Percentiles rank a stretch among this genome's conserved stretches.
phyloP scores from a whole-genome alignment of 2,888 invertebrate genomes.

The Chloroclystis v-ata region DNA sequence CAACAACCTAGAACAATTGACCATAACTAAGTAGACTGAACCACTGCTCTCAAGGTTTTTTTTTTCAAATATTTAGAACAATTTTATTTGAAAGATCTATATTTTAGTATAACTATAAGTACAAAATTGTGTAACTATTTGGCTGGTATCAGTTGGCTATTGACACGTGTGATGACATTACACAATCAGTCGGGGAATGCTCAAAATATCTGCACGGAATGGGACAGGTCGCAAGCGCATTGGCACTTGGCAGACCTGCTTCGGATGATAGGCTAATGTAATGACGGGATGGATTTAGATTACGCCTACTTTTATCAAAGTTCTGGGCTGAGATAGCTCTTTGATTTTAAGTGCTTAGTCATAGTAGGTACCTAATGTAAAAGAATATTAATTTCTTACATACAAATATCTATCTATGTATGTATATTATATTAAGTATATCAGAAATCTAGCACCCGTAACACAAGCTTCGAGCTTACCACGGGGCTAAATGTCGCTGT shows the following conservation, averaged over 20 bases:
- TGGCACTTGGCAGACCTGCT: constrained; percentile 23
- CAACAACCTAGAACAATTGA: background rate
- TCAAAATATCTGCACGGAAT: constrained; percentile 37
- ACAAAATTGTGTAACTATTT: background rate
- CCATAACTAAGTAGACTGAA: background rate
- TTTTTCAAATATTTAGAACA: no score
- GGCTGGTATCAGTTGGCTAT: background rate
- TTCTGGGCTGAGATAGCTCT: no score
- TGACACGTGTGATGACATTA: constrained; percentile 15
- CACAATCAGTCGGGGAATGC: constrained; percentile 29
- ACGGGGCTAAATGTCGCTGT: no score
- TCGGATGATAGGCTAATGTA: constrained; percentile 13
- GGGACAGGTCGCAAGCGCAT: constrained; percentile 26
- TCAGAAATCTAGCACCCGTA: no score
- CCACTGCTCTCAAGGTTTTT: no score
- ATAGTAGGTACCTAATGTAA: no score
- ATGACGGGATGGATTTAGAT: constrained; percentile 11
- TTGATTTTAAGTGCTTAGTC: no score
- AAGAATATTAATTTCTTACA: no score
- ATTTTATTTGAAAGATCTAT: no score
- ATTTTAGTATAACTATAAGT: background rate
- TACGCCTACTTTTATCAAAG: background rate
- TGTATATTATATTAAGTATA: no score
- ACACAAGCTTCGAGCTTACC: no score
- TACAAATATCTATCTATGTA: no score